Conservation (phyloP, 2,113 vertebrate genomes). For the Labrus mixtus region DNA sequence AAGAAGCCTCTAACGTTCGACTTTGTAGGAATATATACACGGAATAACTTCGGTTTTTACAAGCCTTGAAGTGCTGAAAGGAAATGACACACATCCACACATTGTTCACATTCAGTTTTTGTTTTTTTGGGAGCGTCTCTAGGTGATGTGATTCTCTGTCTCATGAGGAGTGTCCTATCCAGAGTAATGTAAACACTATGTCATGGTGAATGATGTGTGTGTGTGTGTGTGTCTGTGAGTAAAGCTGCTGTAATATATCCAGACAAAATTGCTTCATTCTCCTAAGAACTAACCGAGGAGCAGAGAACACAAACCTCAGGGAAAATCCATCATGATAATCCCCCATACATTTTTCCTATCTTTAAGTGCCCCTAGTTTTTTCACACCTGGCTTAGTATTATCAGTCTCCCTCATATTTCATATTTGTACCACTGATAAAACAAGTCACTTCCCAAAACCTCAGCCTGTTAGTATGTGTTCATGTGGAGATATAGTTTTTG, state of each 20-base stretch:
- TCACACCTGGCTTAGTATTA: background rate
- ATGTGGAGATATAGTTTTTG: background rate
- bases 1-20: background rate
- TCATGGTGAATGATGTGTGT: constrained; percentile 34
- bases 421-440: background rate
- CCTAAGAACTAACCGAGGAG: constrained; percentile 6
- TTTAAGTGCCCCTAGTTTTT: too few species aligned
- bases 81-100: background rate
- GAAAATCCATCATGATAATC: constrained; percentile 33
- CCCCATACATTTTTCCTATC: constrained; percentile 2
- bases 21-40: background rate
- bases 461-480: background rate
- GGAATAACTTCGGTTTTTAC: background rate
- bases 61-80: background rate
- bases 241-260: constrained; percentile 7
- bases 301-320: background rate
- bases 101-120: background rate
- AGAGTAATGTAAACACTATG: constrained; percentile 47
- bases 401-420: background rate
- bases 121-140: constrained; percentile 9
- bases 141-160: constrained; percentile 30
- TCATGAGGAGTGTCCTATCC: background rate
- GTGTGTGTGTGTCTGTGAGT: constrained; percentile 13
- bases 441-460: constrained; percentile 63
- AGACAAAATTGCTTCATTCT: constrained; percentile 2